Percentiles rank a stretch among this genome's conserved stretches.
These are phyloP conservation scores for Uria aalge DNA, from an alignment of 2,113 vertebrate genomes.

Conservation along the genomic window DNA sequence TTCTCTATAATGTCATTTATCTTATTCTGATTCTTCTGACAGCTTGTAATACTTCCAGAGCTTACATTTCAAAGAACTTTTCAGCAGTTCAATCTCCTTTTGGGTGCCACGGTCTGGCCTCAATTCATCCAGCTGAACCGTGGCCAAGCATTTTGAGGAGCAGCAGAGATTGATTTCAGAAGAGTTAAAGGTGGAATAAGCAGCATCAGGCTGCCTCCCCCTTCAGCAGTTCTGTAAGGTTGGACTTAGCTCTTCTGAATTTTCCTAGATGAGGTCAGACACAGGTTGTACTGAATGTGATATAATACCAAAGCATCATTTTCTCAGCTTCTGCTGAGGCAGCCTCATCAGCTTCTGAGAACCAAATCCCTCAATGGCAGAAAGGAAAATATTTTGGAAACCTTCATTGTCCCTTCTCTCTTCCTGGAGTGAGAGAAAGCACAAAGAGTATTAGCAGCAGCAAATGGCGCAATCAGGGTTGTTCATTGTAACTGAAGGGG, in stretches of 20 bases:
- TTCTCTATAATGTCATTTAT: background rate
- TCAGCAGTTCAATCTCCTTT: background rate
- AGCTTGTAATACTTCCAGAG: conserved; percentile 12
- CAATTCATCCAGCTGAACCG: background rate
- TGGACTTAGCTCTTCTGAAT: background rate
- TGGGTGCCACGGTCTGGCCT: background rate
- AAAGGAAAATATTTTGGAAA: background rate
- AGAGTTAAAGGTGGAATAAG: background rate
- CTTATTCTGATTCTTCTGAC: background rate
- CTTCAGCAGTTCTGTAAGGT: background rate
- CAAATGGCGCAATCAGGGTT: background rate
- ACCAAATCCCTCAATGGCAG: background rate
- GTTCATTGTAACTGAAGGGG: background rate
- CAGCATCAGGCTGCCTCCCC: background rate
- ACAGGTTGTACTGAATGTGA: background rate
- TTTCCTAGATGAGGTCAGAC: background rate
- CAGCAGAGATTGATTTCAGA: background rate
- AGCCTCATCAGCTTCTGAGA: background rate
- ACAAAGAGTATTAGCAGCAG: background rate
- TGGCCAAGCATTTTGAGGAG: background rate
- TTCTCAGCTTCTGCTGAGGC: background rate
- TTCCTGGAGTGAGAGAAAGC: background rate
- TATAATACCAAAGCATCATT: background rate
- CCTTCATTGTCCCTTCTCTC: background rate
- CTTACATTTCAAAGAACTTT: background rate